Percentiles rank a stretch among this genome's conserved stretches.
These are phyloP conservation scores for Climacteris rufus DNA, from an alignment of 2,113 vertebrate species.

Conservation along the genomic window DNA sequence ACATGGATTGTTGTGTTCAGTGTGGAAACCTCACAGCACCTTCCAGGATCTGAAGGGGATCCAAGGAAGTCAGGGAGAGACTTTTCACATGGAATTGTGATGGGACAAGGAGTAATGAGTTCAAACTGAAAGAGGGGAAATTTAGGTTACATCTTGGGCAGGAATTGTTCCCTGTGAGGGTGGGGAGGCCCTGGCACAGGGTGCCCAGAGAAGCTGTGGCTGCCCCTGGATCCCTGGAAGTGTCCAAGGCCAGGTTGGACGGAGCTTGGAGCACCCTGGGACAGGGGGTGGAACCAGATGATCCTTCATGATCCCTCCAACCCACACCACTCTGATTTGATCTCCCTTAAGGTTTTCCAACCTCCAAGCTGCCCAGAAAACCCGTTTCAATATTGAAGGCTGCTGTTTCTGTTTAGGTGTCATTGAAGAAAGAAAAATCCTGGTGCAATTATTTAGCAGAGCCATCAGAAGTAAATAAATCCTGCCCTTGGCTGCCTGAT, in stretches of 20 bases:
- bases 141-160: neutral
- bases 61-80: neutral
- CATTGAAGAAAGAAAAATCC: neutral
- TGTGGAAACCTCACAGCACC: neutral
- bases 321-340: neutral
- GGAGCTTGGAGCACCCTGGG: neutral
- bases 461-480: neutral
- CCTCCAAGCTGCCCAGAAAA: neutral
- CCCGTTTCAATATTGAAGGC: neutral
- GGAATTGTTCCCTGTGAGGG: neutral
- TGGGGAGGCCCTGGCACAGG: neutral
- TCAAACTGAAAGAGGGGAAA: neutral
- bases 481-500: neutral
- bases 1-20: fast-evolving
- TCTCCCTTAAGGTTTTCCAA: neutral
- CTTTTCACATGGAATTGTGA: neutral
- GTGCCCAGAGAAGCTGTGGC: neutral
- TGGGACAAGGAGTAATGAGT: neutral
- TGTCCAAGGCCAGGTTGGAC: neutral
- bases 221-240: neutral
- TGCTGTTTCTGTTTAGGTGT: neutral
- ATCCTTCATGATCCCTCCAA: too few relatives aligned
- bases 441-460: neutral
- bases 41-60: neutral
- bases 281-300: neutral